phyloP scores from a whole-genome alignment of 1,140 invertebrate species.

The Aricia agestis region DNA sequence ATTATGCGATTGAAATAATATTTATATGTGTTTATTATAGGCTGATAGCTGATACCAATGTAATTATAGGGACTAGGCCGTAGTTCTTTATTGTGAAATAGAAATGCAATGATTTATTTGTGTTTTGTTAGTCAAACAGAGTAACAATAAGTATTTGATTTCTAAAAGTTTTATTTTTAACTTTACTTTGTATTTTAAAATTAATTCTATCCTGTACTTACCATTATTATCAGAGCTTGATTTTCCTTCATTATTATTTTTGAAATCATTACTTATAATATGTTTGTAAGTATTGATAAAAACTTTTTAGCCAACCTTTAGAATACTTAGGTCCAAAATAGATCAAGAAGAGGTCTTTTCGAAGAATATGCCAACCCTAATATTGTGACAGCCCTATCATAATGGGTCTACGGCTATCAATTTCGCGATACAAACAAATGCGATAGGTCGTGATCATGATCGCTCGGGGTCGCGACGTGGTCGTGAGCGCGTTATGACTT shows the following conservation, averaged over 20 bases:
- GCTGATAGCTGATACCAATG: not conserved
- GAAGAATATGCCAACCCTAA: not conserved
- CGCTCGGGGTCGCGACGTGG: conserved; percentile 14
- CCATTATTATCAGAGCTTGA: not conserved
- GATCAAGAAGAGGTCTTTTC: no score
- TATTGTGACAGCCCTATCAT: conserved; percentile 8
- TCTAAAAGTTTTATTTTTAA: no score
- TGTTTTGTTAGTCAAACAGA: conserved; percentile 3
- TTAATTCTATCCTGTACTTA: no score
- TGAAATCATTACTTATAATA: not conserved
- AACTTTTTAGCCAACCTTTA: no score
- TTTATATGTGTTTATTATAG: conserved; percentile 15
- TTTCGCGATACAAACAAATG: conserved; percentile 32
- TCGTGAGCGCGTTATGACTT: conserved; percentile 29
- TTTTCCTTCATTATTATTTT: not conserved
- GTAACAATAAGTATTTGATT: not conserved
- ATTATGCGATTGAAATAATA: conserved; percentile 10
- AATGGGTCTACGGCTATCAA: conserved; percentile 23
- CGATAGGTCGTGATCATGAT: conserved; percentile 32
- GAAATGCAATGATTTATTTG: not conserved
- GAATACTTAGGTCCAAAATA: no score
- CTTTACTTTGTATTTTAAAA: not conserved
- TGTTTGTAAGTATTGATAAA: no score
- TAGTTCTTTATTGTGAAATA: conserved; percentile 7
- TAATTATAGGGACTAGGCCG: not conserved